Conservation (phyloP, 64 coral and sea anemone species). For the Catalaphyllia jardinei region DNA sequence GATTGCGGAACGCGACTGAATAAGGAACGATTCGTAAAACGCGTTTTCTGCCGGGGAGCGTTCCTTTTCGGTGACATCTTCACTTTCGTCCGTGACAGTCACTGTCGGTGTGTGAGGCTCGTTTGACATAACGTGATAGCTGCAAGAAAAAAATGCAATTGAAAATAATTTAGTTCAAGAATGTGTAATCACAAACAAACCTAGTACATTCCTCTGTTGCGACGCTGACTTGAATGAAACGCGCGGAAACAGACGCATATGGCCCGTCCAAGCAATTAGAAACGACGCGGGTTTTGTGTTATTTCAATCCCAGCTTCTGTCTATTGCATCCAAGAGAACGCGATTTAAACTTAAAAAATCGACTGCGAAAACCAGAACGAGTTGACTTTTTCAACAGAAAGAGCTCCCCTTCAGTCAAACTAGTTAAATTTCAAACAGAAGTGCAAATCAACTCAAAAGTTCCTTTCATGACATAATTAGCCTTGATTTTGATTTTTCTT, state of each 20-base stretch:
- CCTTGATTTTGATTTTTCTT: background rate
- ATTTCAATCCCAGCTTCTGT: background rate
- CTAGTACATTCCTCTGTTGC: conserved; percentile 20
- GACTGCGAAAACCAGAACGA: background rate
- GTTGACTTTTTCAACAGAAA: background rate
- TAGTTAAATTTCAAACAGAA: background rate
- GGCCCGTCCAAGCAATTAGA: background rate
- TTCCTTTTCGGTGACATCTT: conserved; percentile 67
- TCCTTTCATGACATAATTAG: background rate
- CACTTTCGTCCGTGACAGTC: conserved; percentile 53
- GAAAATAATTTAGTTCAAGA: conserved; percentile 10
- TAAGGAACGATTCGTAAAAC: conserved; percentile 92
- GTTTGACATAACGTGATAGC: conserved; percentile 63
- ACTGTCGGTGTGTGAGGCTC: conserved; percentile 52
- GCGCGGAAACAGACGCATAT: background rate
- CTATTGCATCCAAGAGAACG: background rate
- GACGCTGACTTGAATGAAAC: background rate
- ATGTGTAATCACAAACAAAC: conserved; percentile 9
- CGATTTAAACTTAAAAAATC: background rate
- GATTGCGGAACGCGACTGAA: conserved; percentile 87
- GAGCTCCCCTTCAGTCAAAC: background rate
- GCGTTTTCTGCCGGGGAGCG: conserved; percentile 87
- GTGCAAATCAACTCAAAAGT: background rate
- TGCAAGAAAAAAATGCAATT: conserved; percentile 13
- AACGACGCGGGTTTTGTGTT: too few relatives aligned